Percentiles rank a stretch among this genome's conserved stretches.
Conservation (phyloP, 2,113 vertebrate genomes). For the Malaclemys terrapin region DNA sequence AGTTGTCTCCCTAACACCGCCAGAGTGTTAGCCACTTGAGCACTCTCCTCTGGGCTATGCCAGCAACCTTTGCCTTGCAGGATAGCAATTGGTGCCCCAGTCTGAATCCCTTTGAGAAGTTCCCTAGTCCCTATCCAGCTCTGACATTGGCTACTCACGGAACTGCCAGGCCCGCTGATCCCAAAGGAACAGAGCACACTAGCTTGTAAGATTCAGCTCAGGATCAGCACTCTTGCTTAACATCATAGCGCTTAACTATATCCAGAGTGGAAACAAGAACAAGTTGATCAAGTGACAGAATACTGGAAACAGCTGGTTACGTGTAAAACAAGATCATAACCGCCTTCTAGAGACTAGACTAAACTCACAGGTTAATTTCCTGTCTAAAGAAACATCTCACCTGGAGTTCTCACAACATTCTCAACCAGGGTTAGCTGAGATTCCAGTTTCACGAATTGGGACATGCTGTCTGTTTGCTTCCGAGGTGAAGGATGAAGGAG, state of each 20-base stretch:
- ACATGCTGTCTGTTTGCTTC: neutral
- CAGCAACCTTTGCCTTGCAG: neutral
- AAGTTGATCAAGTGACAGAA: neutral
- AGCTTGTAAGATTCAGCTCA: neutral
- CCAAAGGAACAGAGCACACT: too few relatives aligned
- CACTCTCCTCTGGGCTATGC: neutral
- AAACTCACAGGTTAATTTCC: neutral
- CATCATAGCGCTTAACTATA: neutral
- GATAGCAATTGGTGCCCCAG: neutral
- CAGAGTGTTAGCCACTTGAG: neutral
- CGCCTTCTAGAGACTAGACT: neutral
- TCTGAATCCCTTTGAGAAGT: neutral
- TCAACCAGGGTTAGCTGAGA: neutral
- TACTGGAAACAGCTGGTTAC: neutral
- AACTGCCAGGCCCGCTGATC: neutral
- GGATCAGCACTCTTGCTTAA: neutral
- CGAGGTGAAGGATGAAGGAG: neutral
- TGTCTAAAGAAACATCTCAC: neutral
- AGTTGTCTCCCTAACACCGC: too few relatives aligned
- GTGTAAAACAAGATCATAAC: neutral
- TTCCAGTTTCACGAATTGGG: neutral
- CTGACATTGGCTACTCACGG: neutral
- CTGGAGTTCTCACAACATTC: neutral
- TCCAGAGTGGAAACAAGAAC: neutral
- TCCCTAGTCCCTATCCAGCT: neutral